Percentiles rank a stretch among this genome's conserved stretches.
phyloP scores from a whole-genome alignment of 2,888 invertebrate species.

The Diabrotica balteata region DNA sequence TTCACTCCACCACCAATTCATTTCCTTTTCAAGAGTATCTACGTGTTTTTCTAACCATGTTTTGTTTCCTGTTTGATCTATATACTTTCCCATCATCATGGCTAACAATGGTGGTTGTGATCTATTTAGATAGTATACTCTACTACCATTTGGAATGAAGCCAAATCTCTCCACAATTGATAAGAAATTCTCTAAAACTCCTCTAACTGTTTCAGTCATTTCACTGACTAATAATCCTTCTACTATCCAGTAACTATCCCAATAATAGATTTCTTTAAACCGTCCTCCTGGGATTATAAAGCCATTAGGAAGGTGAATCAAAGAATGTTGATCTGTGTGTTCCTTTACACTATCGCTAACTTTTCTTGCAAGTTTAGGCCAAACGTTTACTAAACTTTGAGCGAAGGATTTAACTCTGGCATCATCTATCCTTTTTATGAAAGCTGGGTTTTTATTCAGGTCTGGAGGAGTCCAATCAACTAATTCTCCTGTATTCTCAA shows the following conservation, averaged over 20 bases:
- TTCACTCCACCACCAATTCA: constrained; percentile 71
- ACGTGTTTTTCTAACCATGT: constrained; percentile 69
- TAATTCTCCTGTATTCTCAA: constrained; percentile 67
- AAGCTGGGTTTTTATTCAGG: constrained; percentile 66
- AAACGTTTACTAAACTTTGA: constrained; percentile 67
- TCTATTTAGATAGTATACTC: constrained; percentile 78
- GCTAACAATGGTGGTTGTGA: constrained; percentile 77
- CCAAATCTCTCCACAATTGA: constrained; percentile 71
- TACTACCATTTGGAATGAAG: constrained; percentile 81
- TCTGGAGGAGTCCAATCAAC: constrained; percentile 69
- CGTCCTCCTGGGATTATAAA: constrained; percentile 77
- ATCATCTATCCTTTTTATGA: constrained; percentile 68
- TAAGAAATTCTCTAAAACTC: constrained; percentile 80
- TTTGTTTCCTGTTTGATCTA: constrained; percentile 70
- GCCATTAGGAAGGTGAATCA: constrained; percentile 62
- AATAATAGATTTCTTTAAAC: constrained; percentile 80
- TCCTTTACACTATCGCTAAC: constrained; percentile 66
- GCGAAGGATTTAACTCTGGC: constrained; percentile 69
- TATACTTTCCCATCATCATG: constrained; percentile 76
- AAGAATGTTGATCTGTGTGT: constrained; percentile 58
- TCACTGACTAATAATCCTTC: constrained; percentile 77
- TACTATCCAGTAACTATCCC: constrained; percentile 90
- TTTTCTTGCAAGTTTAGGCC: constrained; percentile 69
- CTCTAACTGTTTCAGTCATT: constrained; percentile 75
- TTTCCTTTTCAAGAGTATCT: constrained; percentile 67